Base-by-base conservation (phyloP, 2,797 vertebrate species). In the Tamandua tetradactyla region DNA sequence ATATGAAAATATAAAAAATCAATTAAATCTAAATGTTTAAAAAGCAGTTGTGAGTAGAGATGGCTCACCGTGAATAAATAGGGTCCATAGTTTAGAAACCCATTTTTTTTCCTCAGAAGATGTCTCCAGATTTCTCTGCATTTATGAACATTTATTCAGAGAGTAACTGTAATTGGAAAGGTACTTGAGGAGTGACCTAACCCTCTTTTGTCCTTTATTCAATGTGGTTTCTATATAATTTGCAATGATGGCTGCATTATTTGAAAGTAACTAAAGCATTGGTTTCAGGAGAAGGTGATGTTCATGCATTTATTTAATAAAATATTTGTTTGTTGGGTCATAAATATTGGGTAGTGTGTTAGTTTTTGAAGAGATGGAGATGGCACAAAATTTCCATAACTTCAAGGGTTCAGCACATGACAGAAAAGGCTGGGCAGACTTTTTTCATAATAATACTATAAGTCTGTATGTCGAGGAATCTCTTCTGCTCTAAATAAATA, bases 1-100 rank as follows among this genome's bases (percentile, higher is more conserved):
- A 69, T 42, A 20, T 62, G 27, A 66, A 87, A 32, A 32, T 66
- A 1, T 68, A 89, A 80, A 7, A 74, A 3, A 14, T 49, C 74
- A 14, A 82, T n/a, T 94, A 40, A 92, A 42, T 64, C 79, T 27
- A 69, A 80, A 75, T 18, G 3, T 81, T 87, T 59, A 91, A 94
- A 91, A 94, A 83, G 13, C 22, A 61, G 37, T 72, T 66, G 9
- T 52, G 32, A 71, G 9, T 59, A 76, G 55, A 93, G 55, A 80
- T 75, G 80, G 30, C 5, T 13, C 40, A 52, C 7, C 27, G n/a
- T 12, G 25, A 71, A 52, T 25, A 35, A 64, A 81, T 86, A 62
- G 7, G 23, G 9, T 75, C 10, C 62, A 42, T 18, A 35, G 61
- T 86, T 17, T n/a, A n/a, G n/a, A n/a, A n/a, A n/a, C n/a, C 35